These are phyloP conservation scores for Ceyx margarethae DNA, from an alignment of 2,113 vertebrate genomes.

Conservation along the genomic window DNA sequence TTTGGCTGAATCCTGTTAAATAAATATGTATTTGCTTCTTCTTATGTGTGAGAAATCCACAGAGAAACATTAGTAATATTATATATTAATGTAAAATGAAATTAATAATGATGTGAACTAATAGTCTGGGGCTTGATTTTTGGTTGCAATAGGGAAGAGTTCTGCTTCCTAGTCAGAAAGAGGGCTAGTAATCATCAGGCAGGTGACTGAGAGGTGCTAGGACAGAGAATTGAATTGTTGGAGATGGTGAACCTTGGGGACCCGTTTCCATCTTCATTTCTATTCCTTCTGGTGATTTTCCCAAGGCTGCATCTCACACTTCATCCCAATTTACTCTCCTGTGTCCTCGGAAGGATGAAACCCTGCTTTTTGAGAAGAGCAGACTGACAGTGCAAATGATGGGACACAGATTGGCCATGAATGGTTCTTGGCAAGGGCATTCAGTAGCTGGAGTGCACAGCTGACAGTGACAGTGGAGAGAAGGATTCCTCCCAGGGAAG, in stretches of 20 bases:
- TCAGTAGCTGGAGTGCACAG: neutral
- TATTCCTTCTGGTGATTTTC: neutral
- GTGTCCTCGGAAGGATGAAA: neutral
- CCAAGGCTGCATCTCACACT: neutral
- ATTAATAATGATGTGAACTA: slow-evolving; percentile 19
- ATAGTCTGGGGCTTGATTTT: slow-evolving; percentile 31
- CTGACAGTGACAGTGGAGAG: neutral
- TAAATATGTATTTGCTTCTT: slow-evolving; percentile 8
- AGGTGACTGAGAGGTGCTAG: neutral
- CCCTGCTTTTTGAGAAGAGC: neutral
- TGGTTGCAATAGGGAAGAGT: neutral
- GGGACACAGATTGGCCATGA: neutral
- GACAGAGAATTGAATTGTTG: neutral
- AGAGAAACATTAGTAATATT: slow-evolving; percentile 52
- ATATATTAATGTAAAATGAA: slow-evolving; percentile 56
- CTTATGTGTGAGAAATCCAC: slow-evolving; percentile 31
- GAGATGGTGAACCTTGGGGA: neutral
- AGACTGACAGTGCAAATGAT: neutral
- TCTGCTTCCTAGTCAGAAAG: neutral
- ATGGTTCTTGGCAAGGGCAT: neutral
- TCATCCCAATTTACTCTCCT: neutral
- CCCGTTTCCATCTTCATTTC: neutral
- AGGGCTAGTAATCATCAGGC: neutral
- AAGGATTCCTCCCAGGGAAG: neutral
- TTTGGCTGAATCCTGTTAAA: neutral